Evolutionary conservation across 2,113 vertebrate genomes (phyloP).

Genomic region (Ptilorrhoa leucosticta): DNA sequence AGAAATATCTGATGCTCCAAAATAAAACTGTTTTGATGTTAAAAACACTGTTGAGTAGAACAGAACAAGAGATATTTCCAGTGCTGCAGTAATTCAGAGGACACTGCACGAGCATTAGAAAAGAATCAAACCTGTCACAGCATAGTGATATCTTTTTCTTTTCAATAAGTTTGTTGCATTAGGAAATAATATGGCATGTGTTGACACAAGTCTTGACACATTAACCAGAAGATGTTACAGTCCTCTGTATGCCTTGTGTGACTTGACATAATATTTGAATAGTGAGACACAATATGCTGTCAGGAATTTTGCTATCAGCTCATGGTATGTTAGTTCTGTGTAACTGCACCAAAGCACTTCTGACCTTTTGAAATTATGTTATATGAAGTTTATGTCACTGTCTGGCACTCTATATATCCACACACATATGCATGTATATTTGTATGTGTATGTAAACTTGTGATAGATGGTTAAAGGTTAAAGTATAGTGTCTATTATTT

Average conservation of each 20-base stretch:
- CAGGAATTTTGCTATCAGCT: not conserved
- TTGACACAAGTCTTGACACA: slow-evolving; percentile 7
- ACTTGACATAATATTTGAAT: slow-evolving; percentile 9
- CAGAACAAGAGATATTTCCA: not conserved
- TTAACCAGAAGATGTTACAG: not conserved
- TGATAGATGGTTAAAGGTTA: not conserved
- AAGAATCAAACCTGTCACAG: not conserved
- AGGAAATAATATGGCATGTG: not conserved
- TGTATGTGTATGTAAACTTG: not conserved
- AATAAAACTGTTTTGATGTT: not conserved
- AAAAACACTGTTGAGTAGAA: not conserved
- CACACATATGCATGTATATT: not conserved
- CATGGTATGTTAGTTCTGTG: not conserved
- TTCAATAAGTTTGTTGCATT: not conserved
- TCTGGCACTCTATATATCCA: not conserved
- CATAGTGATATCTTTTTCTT: not conserved
- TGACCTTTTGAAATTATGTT: not conserved
- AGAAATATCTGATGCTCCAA: not conserved
- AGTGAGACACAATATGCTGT: not conserved
- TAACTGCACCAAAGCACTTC: not conserved
- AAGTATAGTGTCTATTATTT: not conserved
- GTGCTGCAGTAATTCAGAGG: not conserved
- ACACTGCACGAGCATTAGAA: not conserved
- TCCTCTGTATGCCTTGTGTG: not conserved
- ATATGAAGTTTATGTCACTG: not conserved